A percentile compares a stretch with the other conserved stretches of the same genome.
Evolutionary conservation across 2,888 invertebrate genomes (phyloP).

Genomic region (Crepidodera aurea): DNA sequence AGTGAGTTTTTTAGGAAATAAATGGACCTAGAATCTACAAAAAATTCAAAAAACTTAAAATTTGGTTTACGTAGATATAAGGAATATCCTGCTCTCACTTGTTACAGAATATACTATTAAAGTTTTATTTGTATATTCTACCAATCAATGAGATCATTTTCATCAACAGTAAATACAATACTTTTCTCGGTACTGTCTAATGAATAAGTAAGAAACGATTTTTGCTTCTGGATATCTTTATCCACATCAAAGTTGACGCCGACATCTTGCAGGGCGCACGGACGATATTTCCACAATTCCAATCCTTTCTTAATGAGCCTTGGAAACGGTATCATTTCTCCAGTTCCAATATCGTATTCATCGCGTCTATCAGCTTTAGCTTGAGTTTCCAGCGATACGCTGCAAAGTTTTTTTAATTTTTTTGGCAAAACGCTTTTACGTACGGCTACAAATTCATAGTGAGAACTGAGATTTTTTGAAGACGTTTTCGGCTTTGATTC

Average conservation of each 20-base stretch:
- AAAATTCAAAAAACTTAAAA: no score
- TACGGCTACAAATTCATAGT: constrained; percentile 36
- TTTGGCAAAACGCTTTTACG: constrained; percentile 35
- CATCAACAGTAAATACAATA: constrained; percentile 20
- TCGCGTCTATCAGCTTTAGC: neutral
- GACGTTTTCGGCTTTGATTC: neutral
- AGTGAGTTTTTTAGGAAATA: no score
- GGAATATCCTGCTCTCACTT: no score
- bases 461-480: neutral
- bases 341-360: constrained; percentile 11
- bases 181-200: constrained; percentile 27
- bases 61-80: no score
- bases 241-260: constrained; percentile 39
- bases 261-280: constrained; percentile 43
- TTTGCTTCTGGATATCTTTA: constrained; percentile 30
- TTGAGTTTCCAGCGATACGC: constrained; percentile 22
- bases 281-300: constrained; percentile 37
- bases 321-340: constrained; percentile 38
- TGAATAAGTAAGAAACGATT: constrained; percentile 39
- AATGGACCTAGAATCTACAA: no score
- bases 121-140: no score
- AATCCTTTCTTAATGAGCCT: constrained; percentile 39
- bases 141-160: constrained; percentile 31
- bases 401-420: constrained; percentile 21
- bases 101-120: no score